Evolutionary conservation across 2,888 invertebrate genomes (phyloP), one percentile per base, ranked within the genome.

Genomic region (Escarpia spicata): DNA sequence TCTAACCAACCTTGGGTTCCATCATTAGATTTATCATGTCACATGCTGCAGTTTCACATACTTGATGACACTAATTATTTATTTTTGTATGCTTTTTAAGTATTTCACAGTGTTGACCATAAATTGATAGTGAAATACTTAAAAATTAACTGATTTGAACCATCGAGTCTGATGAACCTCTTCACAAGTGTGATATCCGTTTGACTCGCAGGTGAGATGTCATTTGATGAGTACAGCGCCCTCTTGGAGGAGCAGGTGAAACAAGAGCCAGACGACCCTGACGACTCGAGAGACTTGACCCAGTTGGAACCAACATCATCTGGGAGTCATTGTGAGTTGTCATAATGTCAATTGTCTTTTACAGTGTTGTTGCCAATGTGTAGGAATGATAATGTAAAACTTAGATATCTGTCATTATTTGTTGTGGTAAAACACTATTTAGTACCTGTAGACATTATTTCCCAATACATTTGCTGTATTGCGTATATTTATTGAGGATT

Each of bases 191-290:
- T 26, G 75, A 75, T n/a, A 19, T 43, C 15, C 26, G 44, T 91
- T 91, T 43, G 31, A 91, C 2, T 91, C 26, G 26, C 58, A 92
- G 92, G 92, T 43, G 92, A 93, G 92, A 92, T 93, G 89, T 92
- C 75, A 1, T 93, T 93, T 92, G 93, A 93, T 12, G 93, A 93
- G 92, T 93, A 92, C 92, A 93, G 91, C 26, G 92, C 44, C 43
- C 90, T 93, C 89, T 58, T 93, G 44, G 93, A 93, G 60, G 44
- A 92, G 12, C 92, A 93, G 15, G 91, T 93, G 31, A 93, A 93
- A 60, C 91, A 58, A n/a, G 93, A 93, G 31, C 44, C 52, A 12
- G 90, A n/a, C 4, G 93, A 93, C 26, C 19, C 75, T 6, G 75
- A 75, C 26, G 75, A n/a, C 6, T 15, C 19, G 26, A 75, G 3